These are phyloP conservation scores for Villa cingulata DNA, from an alignment of 2,888 invertebrate genomes.

Conservation along the genomic window DNA sequence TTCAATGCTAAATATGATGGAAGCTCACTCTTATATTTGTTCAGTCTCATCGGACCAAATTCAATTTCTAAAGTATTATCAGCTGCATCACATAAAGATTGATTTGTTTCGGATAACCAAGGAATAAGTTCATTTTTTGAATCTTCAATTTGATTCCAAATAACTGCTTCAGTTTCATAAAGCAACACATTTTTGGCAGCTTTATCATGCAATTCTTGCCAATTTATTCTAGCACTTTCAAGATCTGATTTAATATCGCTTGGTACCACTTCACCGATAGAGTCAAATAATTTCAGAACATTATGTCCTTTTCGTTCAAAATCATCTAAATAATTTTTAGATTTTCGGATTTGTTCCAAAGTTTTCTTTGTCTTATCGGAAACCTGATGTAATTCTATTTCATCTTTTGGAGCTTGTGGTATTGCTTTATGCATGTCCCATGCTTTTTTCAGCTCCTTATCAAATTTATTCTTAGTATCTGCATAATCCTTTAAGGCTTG, in stretches of 20 bases:
- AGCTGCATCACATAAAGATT: constrained; percentile 58
- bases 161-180: constrained; percentile 76
- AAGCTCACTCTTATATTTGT: constrained; percentile 75
- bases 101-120: constrained; percentile 75
- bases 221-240: constrained; percentile 47
- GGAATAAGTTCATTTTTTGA: constrained; percentile 66
- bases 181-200: constrained; percentile 62
- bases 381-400: constrained; percentile 54
- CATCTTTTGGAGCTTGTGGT: constrained; percentile 51
- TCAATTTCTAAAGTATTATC: constrained; percentile 69
- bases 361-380: constrained; percentile 64
- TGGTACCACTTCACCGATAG: constrained; percentile 42
- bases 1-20: constrained; percentile 63
- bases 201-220: constrained; percentile 57
- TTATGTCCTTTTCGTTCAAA: constrained; percentile 54
- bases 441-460: constrained; percentile 55
- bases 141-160: constrained; percentile 86
- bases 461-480: constrained; percentile 56
- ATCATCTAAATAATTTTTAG: constrained; percentile 61
- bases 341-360: constrained; percentile 58
- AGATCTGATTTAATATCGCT: constrained; percentile 34
- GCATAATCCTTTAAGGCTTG: constrained; percentile 61
- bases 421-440: constrained; percentile 49
- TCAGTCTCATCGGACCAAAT: constrained; percentile 60
- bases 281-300: constrained; percentile 36